Conservation (phyloP, 2,113 vertebrate species). For the Bagarius yarrelli region DNA sequence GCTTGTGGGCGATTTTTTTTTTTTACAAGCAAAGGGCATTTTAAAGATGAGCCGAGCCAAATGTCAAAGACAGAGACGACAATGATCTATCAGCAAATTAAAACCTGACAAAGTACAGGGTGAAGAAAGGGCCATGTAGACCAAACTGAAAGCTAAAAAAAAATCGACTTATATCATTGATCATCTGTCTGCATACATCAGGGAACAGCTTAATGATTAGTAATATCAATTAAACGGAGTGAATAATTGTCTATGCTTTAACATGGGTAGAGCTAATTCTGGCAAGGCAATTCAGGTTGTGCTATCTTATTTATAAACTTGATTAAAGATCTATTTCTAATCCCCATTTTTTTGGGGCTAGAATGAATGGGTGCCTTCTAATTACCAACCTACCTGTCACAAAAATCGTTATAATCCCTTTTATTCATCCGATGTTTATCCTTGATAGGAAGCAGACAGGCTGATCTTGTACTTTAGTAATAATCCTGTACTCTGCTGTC, state of each 20-base stretch:
- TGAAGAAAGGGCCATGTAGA: conserved; percentile 6
- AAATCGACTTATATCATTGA: conserved; percentile 21
- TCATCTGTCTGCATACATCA: conserved; percentile 25
- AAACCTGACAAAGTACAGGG: conserved; percentile 7
- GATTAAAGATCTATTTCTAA: conserved; percentile 6
- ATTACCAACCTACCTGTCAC: neutral
- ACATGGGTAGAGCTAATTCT: neutral
- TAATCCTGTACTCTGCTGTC: neutral
- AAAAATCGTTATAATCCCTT: neutral
- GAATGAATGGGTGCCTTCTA: conserved; percentile 9
- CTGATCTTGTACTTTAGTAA: neutral
- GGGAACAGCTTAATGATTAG: neutral
- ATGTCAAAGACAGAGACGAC: conserved; percentile 32
- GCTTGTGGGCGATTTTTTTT: conserved; percentile 22
- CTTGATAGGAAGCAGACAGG: neutral
- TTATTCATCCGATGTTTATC: neutral
- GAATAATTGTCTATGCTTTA: conserved; percentile 27
- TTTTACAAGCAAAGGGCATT: conserved; percentile 27
- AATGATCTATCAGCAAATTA: conserved; percentile 35
- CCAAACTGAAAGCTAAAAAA: conserved; percentile 6
- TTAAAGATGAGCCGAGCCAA: conserved; percentile 37
- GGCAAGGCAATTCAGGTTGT: conserved; percentile 7
- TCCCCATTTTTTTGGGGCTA: conserved; percentile 10
- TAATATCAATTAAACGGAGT: conserved; percentile 42
- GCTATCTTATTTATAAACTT: neutral